A percentile compares a stretch with the other conserved stretches of the same genome.
phyloP scores from a whole-genome alignment of 53 echinoderm and acorn worm genomes.

The Zoroaster sp. region DNA sequence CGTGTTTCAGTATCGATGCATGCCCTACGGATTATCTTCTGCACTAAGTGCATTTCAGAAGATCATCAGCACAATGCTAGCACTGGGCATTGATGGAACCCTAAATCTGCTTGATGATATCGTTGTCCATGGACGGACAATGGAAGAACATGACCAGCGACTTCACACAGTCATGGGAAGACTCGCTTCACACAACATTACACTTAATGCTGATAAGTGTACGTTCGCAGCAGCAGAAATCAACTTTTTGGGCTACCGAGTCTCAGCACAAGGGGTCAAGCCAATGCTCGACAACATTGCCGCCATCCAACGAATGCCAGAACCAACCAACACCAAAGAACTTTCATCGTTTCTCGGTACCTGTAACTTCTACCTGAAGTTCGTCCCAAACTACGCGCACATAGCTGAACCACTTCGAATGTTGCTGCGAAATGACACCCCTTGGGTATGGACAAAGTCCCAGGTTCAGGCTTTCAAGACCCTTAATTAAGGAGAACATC shows the following conservation, averaged over 20 bases:
- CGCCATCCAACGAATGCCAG: slow-evolving; percentile 36
- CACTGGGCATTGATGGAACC: neutral
- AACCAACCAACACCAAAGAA: slow-evolving; percentile 54
- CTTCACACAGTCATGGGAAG: slow-evolving; percentile 21
- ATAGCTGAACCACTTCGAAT: slow-evolving; percentile 60
- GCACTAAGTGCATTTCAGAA: slow-evolving; percentile 50
- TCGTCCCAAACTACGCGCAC: slow-evolving; percentile 37
- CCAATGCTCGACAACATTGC: slow-evolving; percentile 22
- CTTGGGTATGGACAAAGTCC: slow-evolving; percentile 20
- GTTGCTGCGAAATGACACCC: slow-evolving; percentile 47
- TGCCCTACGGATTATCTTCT: slow-evolving; percentile 52
- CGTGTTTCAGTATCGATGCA: slow-evolving; percentile 44
- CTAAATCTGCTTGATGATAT: slow-evolving; percentile 7
- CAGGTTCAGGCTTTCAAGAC: neutral
- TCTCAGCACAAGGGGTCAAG: slow-evolving; percentile 38
- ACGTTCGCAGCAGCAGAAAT: slow-evolving; percentile 32
- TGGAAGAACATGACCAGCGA: neutral
- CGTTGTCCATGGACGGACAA: neutral
- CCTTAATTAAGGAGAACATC: slow-evolving; percentile 55
- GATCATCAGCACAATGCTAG: slow-evolving; percentile 1
- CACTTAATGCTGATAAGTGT: slow-evolving; percentile 42
- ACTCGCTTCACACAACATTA: neutral
- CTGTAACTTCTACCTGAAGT: slow-evolving; percentile 61
- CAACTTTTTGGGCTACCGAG: slow-evolving; percentile 42
- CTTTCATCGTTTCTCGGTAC: slow-evolving; percentile 52